These are phyloP conservation scores for Galbula dea DNA, from an alignment of 2,113 vertebrate species.

Conservation along the genomic window DNA sequence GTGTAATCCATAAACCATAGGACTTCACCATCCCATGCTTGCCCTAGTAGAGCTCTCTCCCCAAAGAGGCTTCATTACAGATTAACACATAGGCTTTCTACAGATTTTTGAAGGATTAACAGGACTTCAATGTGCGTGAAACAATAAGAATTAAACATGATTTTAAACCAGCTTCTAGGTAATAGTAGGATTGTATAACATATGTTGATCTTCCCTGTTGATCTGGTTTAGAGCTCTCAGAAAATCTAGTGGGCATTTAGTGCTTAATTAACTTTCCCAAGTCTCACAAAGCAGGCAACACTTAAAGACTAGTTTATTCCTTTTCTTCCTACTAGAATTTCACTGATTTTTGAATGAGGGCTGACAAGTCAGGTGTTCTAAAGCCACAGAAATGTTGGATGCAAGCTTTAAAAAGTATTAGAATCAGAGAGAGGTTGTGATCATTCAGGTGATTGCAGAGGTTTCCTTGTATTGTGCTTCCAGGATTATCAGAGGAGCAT, in stretches of 20 bases:
- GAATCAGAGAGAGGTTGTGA: no score
- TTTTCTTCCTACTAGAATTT: neutral
- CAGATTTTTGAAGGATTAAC: neutral
- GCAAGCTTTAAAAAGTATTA: neutral
- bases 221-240: neutral
- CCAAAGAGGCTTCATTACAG: neutral
- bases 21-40: neutral
- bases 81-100: neutral
- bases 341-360: neutral
- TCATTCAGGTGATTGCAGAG: neutral
- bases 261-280: neutral
- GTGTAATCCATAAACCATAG: no score
- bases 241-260: neutral
- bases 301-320: neutral
- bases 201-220: neutral
- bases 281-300: neutral
- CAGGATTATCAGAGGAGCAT: neutral
- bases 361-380: neutral
- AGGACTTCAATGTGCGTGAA: neutral
- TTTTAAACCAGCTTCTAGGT: neutral
- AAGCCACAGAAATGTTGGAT: neutral
- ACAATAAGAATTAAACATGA: neutral
- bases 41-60: neutral
- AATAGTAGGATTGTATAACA: neutral
- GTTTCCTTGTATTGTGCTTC: neutral